These are phyloP conservation scores for Clinocottus analis DNA, from an alignment of 2,113 vertebrate genomes.

Conservation along the genomic window DNA sequence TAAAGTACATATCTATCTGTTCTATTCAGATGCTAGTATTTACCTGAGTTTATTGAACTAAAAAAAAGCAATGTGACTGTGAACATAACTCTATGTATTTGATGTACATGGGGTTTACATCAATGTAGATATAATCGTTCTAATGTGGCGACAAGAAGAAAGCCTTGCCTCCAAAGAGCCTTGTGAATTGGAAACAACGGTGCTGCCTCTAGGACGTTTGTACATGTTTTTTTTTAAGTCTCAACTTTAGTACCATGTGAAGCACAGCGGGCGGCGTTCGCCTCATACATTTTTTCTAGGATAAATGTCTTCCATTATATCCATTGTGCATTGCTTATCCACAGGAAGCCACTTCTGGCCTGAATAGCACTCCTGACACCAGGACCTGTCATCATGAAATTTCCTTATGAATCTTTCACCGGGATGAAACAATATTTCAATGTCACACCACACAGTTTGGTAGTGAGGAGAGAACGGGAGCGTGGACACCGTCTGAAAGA, in stretches of 20 bases:
- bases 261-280: conserved; percentile 9
- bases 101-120: conserved; percentile 33
- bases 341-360: conserved; percentile 52
- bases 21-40: conserved; percentile 12
- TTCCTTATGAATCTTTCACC: conserved; percentile 32
- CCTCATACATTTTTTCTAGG: conserved; percentile 18
- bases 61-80: background rate
- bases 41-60: conserved; percentile 22
- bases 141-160: background rate
- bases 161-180: background rate
- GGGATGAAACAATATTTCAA: conserved; percentile 22
- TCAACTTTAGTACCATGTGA: background rate
- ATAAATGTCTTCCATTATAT: conserved; percentile 43
- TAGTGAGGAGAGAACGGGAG: background rate
- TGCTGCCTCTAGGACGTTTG: background rate
- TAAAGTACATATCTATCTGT: no score
- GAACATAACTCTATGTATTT: conserved; percentile 11
- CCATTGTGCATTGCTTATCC: conserved; percentile 29
- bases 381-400: conserved; percentile 49
- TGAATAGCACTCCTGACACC: conserved; percentile 36
- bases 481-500: background rate
- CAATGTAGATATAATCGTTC: conserved; percentile 25
- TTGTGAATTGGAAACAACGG: background rate
- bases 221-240: background rate
- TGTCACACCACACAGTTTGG: conserved; percentile 14